Evolutionary conservation across 2,113 vertebrate species (phyloP).

Genomic region (Dermatemys mawii): DNA sequence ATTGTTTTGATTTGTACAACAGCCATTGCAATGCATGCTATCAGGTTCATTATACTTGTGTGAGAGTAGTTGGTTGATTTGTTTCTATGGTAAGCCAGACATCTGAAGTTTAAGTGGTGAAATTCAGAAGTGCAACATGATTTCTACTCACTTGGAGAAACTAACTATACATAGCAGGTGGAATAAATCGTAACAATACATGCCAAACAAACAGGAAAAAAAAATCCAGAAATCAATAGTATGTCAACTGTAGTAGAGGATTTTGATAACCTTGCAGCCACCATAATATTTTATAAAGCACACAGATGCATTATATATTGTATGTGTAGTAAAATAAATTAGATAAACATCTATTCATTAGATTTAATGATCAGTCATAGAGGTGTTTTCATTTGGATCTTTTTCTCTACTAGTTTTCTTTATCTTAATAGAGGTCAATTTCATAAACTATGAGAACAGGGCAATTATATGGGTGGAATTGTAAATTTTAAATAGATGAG

Average conservation of each 20-base stretch:
- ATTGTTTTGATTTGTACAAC: not conserved
- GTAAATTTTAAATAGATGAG: not conserved
- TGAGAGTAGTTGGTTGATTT: not conserved
- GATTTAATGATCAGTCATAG: conserved; percentile 18
- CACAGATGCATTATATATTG: not conserved
- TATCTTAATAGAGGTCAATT: not conserved
- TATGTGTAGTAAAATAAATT: not conserved
- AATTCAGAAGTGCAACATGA: conserved; percentile 21
- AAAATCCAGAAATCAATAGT: not conserved
- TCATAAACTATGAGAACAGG: not conserved
- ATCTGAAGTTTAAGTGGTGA: not conserved
- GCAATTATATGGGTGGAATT: not conserved
- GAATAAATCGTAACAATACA: not conserved
- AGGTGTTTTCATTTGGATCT: conserved; percentile 3
- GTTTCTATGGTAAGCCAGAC: not conserved
- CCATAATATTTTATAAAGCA: not conserved
- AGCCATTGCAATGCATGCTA: not conserved
- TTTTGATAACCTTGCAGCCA: not conserved
- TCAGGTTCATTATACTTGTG: not conserved
- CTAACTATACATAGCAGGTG: not conserved
- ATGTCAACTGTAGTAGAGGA: not conserved
- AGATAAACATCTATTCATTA: not conserved
- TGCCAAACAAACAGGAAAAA: not conserved
- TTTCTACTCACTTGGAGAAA: conserved; percentile 7
- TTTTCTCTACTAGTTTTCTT: not conserved